Evolutionary conservation across 2,113 vertebrate species (phyloP), one percentile per base, ranked within the genome.

Genomic region (Psittacus erithacus): DNA sequence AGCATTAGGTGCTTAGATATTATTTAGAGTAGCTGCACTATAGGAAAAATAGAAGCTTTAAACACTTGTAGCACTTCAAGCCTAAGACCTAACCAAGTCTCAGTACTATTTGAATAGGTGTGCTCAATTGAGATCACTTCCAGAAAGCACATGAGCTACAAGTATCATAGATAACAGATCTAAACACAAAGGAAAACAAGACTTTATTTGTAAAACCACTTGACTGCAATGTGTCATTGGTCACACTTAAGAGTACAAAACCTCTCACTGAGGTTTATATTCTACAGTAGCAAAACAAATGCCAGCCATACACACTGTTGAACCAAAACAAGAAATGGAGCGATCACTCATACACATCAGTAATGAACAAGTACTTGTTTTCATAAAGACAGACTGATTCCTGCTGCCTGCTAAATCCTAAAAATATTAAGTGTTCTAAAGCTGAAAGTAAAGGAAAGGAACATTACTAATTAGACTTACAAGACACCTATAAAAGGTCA

Each of bases 301-400:
- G 28, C 12, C 35, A 63, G 27, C 13, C 44, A 71, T 10, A 44
- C 0, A 7, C 11, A 75, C 28, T 47, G n/a, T 0, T 59, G n/a
- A 90, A 92, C 47, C 62, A 59, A 75, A 87, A 52, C 18, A 70
- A 65, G 50, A 90, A 22, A 57, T 27, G 25, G 31, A 57, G 23
- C 80, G 20, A 62, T 52, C 29, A 35, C 25, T 62, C 10, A 7
- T 2, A 27, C 3, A 63, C 6, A 41, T 10, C 22, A 33, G 7
- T 41, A 87, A 65, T 11, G 18, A 83, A 33, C 12, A 49, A 64
- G 43, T 13, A 70, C 12, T 77, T 68, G 44, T 62, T 47, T 79
- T 49, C 14, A 38, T 41, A 62, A 49, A 75, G n/a, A 39, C 31
- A 87, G 31, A 38, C 10, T 13, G 17, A 10, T 33, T 76, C 67